Evolutionary conservation across 2,888 invertebrate species (phyloP).

Genomic region (Eristalinus sepulchralis): DNA sequence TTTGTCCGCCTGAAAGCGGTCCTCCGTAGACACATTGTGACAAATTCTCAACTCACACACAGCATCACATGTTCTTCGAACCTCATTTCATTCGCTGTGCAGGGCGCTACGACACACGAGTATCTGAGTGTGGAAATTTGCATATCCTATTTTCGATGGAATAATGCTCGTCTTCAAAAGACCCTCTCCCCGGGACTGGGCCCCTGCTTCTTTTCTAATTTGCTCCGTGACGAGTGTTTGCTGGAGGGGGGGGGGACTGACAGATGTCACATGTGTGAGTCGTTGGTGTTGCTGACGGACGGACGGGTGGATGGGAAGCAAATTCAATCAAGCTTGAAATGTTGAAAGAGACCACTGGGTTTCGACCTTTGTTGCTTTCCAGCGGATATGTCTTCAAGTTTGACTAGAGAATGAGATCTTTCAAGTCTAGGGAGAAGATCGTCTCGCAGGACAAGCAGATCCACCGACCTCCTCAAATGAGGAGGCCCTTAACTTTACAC

Average conservation of each 20-base stretch:
- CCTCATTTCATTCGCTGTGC: background rate
- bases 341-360: too few relatives aligned
- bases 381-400: too few relatives aligned
- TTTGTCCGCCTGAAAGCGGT: conserved; percentile 26
- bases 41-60: conserved; percentile 46
- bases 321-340: too few relatives aligned
- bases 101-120: conserved; percentile 41
- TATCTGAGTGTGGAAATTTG: conserved; percentile 55
- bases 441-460: too few relatives aligned
- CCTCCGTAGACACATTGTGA: conserved; percentile 26
- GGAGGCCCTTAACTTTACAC: too few relatives aligned
- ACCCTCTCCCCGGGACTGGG: background rate
- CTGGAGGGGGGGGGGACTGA: background rate
- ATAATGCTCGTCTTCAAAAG: conserved; percentile 34
- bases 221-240: background rate
- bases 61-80: too few relatives aligned
- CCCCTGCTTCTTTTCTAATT: background rate
- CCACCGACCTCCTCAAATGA: too few relatives aligned
- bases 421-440: too few relatives aligned
- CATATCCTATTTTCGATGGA: conserved; percentile 66
- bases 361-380: too few relatives aligned
- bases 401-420: too few relatives aligned
- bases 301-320: background rate
- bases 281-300: background rate
- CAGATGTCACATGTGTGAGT: background rate